phyloP scores from a whole-genome alignment of 2,888 invertebrate genomes.

The Lucinisca nassula region DNA sequence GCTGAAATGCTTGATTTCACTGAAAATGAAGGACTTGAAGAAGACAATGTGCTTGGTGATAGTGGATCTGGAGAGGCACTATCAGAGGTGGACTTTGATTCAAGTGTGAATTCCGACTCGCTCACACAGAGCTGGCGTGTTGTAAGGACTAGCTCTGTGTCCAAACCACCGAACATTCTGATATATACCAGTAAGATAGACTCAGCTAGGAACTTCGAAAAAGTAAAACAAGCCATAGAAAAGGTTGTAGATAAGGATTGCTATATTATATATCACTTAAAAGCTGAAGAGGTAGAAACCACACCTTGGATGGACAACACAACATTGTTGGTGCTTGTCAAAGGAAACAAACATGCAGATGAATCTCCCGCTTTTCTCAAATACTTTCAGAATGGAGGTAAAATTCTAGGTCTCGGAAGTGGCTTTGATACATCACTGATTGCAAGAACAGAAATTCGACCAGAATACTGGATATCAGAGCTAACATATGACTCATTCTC shows the following conservation, averaged over 20 bases:
- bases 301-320: conserved; percentile 86
- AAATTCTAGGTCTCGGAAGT: conserved; percentile 76
- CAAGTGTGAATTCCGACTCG: conserved; percentile 18
- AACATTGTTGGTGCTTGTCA: conserved; percentile 81
- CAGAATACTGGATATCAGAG: conserved; percentile 68
- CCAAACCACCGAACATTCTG: conserved; percentile 87
- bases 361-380: conserved; percentile 75
- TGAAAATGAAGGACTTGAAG: conserved; percentile 44
- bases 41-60: conserved; percentile 31
- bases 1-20: conserved; percentile 58
- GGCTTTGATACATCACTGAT: conserved; percentile 74
- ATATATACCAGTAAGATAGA: conserved; percentile 86
- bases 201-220: conserved; percentile 80
- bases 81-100: conserved; percentile 62
- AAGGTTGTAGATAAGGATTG: conserved; percentile 81
- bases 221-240: conserved; percentile 74
- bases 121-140: conserved; percentile 46
- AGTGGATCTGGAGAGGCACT: conserved; percentile 70
- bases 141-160: conserved; percentile 26
- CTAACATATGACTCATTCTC: conserved; percentile 74
- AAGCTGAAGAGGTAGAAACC: conserved; percentile 79
- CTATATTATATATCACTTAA: conserved; percentile 85
- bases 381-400: conserved; percentile 80
- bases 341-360: conserved; percentile 78
- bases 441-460: conserved; percentile 46